Percentiles rank a stretch among this genome's conserved stretches.
Evolutionary conservation across 35 echinoderm and acorn worm species (phyloP).

Genomic region (Ophioderma brevispina): DNA sequence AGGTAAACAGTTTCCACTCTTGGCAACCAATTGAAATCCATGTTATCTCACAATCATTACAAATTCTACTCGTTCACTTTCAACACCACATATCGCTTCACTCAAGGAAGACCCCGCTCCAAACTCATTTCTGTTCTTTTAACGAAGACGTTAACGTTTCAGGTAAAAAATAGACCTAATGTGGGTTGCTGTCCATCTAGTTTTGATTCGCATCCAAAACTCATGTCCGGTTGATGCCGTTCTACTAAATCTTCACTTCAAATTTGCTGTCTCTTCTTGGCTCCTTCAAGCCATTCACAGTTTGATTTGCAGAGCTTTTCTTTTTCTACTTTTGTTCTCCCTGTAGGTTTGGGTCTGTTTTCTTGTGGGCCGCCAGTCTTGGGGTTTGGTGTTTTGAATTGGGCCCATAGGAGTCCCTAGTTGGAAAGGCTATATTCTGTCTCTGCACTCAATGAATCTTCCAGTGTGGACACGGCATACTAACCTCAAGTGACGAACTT

Average conservation of each 20-base stretch:
- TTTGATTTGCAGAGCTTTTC: slow-evolving; percentile 46
- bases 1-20: neutral
- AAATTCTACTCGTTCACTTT: slow-evolving; percentile 12
- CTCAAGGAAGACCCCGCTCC: slow-evolving; percentile 24
- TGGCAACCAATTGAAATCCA: slow-evolving; percentile 6
- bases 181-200: slow-evolving; percentile 8
- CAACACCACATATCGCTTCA: neutral
- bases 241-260: slow-evolving; percentile 18
- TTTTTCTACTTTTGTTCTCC: neutral
- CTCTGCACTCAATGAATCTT: neutral
- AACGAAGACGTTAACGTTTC: neutral
- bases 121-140: slow-evolving; percentile 30
- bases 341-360: neutral
- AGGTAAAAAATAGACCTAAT: slow-evolving; percentile 49
- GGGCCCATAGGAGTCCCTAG: neutral
- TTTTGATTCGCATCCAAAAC: slow-evolving; percentile 53
- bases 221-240: slow-evolving; percentile 44
- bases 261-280: neutral
- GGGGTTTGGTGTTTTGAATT: slow-evolving; percentile 9
- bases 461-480: neutral
- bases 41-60: slow-evolving; percentile 9
- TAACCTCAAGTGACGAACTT: neutral
- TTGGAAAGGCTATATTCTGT: neutral
- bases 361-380: neutral
- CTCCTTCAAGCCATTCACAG: slow-evolving; percentile 33